Evolutionary conservation across 2,113 vertebrate genomes (phyloP), one percentile per base, ranked within the genome.

Genomic region (Bufo gargarizans): DNA sequence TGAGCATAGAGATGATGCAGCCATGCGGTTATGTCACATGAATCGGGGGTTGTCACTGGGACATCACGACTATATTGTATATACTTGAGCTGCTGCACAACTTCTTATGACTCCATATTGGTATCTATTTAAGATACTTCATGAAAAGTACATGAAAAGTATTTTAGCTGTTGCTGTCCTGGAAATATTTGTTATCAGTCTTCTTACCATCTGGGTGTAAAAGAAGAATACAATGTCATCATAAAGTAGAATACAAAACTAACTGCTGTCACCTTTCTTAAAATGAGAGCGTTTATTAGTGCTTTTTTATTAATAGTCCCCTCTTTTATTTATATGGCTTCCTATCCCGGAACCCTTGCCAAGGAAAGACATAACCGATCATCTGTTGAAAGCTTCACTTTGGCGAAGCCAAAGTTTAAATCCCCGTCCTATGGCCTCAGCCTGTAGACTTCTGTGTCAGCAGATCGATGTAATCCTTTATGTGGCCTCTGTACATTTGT

Each of bases 271-370:
- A 33, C 14, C 77, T 33, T 14, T 56, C 49, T 79, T 43, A 58
- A 33, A 59, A 5, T 17, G 22, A 43, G 17, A 58, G 0, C 55
- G 1, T 58, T 43, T 33, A 33, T 80, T 43, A 80, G 14, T 5
- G 5, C 10, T 14, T 72, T 71, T 85, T 0, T 72, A 85, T 74
- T 72, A 85, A 56, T 85, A 22, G n/a, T 19, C 50, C 22, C 19
- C 61, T 17, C 20, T 56, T 82, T 56, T 43, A 43, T 55, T 58
- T 53, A 10, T 43, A 14, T 10, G 5, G 33, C 22, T 58, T 59
- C 22, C 17, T 59, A 65, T 11, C 47, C 33, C 78, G 84, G 88
- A 91, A 92, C 91, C 90, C 91, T 86, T 65, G 90, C 84, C 89
- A 91, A 90, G 89, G 90, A 76, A 87, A 78, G 8, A 78, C 65